Evolutionary conservation across 2,888 invertebrate genomes (phyloP), one percentile per base, ranked within the genome.

Genomic region (Digitonthophagus gazella): DNA sequence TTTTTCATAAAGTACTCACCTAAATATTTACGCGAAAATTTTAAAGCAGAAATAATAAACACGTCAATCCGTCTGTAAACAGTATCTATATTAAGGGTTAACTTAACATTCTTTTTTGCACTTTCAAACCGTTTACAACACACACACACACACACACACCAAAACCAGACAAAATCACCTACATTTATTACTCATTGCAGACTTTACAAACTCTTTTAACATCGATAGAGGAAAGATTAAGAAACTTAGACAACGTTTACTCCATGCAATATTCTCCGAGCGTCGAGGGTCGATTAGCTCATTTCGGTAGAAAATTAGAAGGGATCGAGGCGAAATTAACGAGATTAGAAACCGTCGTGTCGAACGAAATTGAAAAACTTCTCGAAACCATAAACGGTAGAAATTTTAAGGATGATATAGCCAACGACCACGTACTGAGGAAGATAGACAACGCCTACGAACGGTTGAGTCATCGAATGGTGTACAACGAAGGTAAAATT

Each of bases 361-460:
- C 79, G 70, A 71, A 79, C 15, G 81, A 82, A 68, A 74, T 83
- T 67, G 82, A 82, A 19, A 80, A 80, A 74, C 78, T 83, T 58
- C 78, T 79, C 2, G 82, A 81, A 75, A 81, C 82, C 66, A 80
- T 83, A 65, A 83, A 80, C 75, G 80, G 80, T 65, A 79, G 80
- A 71, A 81, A 82, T 71, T 80, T 82, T 73, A 84, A 83, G 73
- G 82, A 83, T 69, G 83, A 84, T 65, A 75, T 84, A 22, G 73
- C 77, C 54, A 80, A 77, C 67, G 84, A 83, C 4, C 82, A 83
- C 68, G 73, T 80, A 15, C 75, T 78, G 63, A 77, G 82, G 70
- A 84, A 83, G 75, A 75, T 84, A n/a, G 84, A 84, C 71, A 76
- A 79, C 1, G 75, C 80, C 28, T 83, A 83, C 69, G 84, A 85